Percentiles rank a stretch among this genome's conserved stretches.
Evolutionary conservation across 2,888 invertebrate species (phyloP).

Genomic region (Bembecia ichneumoniformis): DNA sequence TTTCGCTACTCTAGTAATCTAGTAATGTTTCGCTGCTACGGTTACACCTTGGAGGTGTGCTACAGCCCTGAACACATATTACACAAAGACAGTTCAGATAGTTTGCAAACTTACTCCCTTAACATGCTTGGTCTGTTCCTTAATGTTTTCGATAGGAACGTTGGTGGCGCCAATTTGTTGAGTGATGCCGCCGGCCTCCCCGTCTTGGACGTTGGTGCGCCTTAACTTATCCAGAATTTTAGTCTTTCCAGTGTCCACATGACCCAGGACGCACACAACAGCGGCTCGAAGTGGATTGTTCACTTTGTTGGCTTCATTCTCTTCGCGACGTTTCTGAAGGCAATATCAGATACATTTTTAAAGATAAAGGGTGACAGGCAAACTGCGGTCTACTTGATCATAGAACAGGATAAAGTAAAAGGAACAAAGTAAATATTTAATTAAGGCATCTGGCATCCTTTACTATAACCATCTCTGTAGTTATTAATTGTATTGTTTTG

Average conservation of each 20-base stretch:
- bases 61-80: too few species aligned
- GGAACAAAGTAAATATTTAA: too few species aligned
- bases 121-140: conserved; percentile 94
- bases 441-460: too few species aligned
- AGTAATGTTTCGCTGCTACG: too few species aligned
- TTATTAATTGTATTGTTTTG: too few species aligned
- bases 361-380: too few species aligned
- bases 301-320: conserved; percentile 57
- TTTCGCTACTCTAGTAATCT: too few species aligned
- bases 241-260: conserved; percentile 99
- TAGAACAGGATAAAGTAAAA: too few species aligned
- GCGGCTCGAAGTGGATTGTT: conserved; percentile 85
- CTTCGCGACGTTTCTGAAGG: conserved; percentile 58
- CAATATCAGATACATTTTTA: background rate
- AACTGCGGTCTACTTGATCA: too few species aligned
- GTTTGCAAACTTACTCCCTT: conserved; percentile 88
- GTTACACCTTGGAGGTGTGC: too few species aligned
- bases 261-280: conserved; percentile 98
- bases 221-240: conserved; percentile 97
- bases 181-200: conserved; percentile 99
- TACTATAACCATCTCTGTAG: too few species aligned
- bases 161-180: conserved; percentile 99
- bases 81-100: too few species aligned
- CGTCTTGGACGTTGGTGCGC: conserved; percentile 91
- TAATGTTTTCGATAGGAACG: conserved; percentile 96